phyloP scores from a whole-genome alignment of 1,140 invertebrate species.

The Brachystomella parvula region DNA sequence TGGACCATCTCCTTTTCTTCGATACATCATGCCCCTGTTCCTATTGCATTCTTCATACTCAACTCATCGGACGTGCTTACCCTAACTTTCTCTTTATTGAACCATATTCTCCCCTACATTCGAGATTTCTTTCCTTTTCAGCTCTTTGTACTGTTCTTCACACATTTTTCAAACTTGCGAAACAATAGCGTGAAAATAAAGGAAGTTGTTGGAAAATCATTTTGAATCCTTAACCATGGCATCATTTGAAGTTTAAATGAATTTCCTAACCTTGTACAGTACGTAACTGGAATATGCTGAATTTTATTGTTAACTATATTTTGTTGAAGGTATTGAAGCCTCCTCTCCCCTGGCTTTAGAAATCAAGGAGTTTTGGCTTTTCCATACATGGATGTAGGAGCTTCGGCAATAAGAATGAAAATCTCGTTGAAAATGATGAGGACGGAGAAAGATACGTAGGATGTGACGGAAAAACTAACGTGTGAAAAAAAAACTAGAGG shows the following conservation, averaged over 20 bases:
- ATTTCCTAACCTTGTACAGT: too few species aligned
- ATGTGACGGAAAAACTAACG: conserved; percentile 19
- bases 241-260: too few species aligned
- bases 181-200: too few species aligned
- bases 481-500: conserved; percentile 18
- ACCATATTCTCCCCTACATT: too few species aligned
- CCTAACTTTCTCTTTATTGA: neutral
- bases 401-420: conserved; percentile 3
- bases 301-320: too few species aligned
- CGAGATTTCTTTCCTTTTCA: too few species aligned
- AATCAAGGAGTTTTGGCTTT: neutral
- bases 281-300: too few species aligned
- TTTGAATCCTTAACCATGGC: too few species aligned
- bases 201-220: too few species aligned
- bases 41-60: neutral
- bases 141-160: too few species aligned
- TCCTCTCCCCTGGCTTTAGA: neutral
- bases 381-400: conserved; percentile 1
- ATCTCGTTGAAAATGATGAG: conserved; percentile 6
- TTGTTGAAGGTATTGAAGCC: too few species aligned
- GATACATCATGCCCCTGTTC: neutral
- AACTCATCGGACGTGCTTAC: neutral
- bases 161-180: too few species aligned
- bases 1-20: neutral
- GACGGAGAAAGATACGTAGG: conserved; percentile 18